These are phyloP conservation scores for Eupeodes corollae DNA, from an alignment of 1,140 invertebrate genomes.

Conservation along the genomic window DNA sequence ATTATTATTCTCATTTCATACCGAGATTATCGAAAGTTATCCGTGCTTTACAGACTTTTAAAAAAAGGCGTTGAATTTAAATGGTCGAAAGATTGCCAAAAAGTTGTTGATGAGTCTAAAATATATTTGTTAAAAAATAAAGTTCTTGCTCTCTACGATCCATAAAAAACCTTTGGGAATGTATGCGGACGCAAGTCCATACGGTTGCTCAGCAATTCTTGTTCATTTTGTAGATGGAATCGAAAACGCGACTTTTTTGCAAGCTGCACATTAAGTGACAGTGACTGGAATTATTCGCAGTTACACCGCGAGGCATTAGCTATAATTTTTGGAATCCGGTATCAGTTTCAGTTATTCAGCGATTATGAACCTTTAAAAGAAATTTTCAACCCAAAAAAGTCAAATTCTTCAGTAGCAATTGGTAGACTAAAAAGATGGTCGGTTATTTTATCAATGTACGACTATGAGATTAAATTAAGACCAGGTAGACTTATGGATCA, in stretches of 20 bases:
- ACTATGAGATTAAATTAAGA: conserved; percentile 12
- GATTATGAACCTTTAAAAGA: conserved; percentile 26
- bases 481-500: conserved; percentile 9
- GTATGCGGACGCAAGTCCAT: too few relatives aligned
- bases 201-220: too few relatives aligned
- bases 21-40: neutral
- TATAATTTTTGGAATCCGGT: too few relatives aligned
- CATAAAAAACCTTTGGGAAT: neutral
- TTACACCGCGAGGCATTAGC: too few relatives aligned
- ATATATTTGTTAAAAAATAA: neutral
- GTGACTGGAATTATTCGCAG: too few relatives aligned
- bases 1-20: too few relatives aligned
- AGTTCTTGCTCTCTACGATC: neutral
- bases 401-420: conserved; percentile 13
- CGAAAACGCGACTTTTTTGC: too few relatives aligned
- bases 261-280: too few relatives aligned
- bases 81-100: neutral
- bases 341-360: conserved; percentile 2
- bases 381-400: conserved; percentile 18
- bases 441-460: conserved; percentile 14
- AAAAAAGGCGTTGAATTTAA: neutral
- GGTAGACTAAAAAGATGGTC: conserved; percentile 16
- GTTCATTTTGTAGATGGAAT: too few relatives aligned
- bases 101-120: neutral
- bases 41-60: neutral